Base-by-base conservation (phyloP, 2,888 invertebrate genomes). In the Hartigia nigra region DNA sequence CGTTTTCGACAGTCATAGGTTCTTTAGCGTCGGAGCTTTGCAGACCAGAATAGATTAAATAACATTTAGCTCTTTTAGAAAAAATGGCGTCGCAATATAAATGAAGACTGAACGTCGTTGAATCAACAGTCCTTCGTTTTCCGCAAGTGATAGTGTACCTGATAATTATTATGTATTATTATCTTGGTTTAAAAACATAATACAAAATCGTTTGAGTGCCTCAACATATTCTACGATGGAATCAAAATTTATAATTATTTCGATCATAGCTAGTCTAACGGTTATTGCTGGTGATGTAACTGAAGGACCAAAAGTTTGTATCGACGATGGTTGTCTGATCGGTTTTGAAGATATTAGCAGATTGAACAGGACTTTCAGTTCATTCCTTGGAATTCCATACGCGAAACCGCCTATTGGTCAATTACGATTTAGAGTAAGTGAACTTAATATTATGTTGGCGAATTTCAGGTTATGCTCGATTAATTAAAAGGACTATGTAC, bases 361-460 rank as follows among this genome's bases (percentile, higher is more conserved):
- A 12, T 36, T 72, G 23, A 91, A 92, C 12, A 85, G 90, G 74
- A 79, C 90, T 69, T 94, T 92, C 85, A 92, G 90, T 82, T 91
- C 91, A 35, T 94, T 93, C 83, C 92, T 92, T 82, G 93, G 94
- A 2, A 92, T 94, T 75, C 94, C 94, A 0, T 94, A 93, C 84
- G 94, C 94, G 1, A 92, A 92, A 79, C 93, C 94, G 34, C 94
- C 94, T 31, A 75, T 94, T 36, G 93, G 91, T 1, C 84, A 89
- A 5, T 82, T 92, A 5, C 85, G 92, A 74, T 92, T 91, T 79
- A 87, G 88, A 83, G 92, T 92, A 86, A 84, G 82, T 2, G 23
- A 23, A 55, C 1, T 23, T 9, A 9, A 55, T 55, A 55, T 23
- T 55, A 55, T 2, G 9, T 23, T 23, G 39, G 4, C 9, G 23